Conservation (phyloP, 2,888 invertebrate species). For the Coelopa pilipes region DNA sequence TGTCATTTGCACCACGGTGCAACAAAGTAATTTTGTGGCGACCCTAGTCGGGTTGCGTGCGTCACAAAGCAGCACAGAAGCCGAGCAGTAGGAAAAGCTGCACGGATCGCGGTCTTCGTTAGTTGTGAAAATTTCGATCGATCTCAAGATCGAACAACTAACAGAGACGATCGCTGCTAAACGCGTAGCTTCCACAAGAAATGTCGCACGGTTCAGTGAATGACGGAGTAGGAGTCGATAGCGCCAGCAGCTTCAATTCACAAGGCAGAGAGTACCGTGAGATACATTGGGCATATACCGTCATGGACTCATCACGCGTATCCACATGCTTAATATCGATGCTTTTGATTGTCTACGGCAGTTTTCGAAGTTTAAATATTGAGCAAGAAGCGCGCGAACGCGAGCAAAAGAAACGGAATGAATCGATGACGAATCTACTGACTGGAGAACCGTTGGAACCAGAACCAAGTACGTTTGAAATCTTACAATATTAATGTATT, state of each 20-base stretch:
- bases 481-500: not conserved
- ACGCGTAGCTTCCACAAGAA: conserved; percentile 43
- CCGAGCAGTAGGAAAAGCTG: not conserved
- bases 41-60: not conserved
- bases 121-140: not conserved
- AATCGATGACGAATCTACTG: conserved; percentile 68
- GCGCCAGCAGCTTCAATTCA: conserved; percentile 51
- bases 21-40: not conserved
- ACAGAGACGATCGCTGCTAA: conserved; percentile 11
- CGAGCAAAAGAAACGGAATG: conserved; percentile 77
- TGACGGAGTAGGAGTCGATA: conserved; percentile 51
- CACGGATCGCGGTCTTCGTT: conserved; percentile 4
- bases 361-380: conserved; percentile 96
- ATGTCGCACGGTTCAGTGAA: conserved; percentile 60
- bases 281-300: conserved; percentile 90
- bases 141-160: not conserved
- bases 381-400: conserved; percentile 92
- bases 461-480: conserved; percentile 68
- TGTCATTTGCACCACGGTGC: not conserved
- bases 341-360: conserved; percentile 96
- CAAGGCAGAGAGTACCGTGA: conserved; percentile 68
- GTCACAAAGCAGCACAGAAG: not conserved
- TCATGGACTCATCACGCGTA: conserved; percentile 97
- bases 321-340: conserved; percentile 98
- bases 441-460: conserved; percentile 66